Evolutionary conservation across 2,888 invertebrate genomes (phyloP), one percentile per base, ranked within the genome.

Genomic region (Drosophila quinaria): DNA sequence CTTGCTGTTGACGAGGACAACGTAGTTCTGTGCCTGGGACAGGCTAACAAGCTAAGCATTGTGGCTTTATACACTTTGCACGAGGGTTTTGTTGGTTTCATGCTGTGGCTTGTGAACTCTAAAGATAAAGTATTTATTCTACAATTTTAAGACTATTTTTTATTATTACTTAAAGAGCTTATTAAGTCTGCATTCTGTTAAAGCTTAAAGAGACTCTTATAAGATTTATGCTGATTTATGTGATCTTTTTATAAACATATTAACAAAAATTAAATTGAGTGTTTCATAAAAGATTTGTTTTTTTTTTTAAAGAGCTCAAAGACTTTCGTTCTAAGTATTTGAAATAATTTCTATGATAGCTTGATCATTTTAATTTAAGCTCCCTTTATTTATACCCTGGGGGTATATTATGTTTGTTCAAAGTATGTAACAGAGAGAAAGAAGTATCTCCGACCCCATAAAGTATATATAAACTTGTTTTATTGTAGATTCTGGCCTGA

Each of bases 11-110:
- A 41, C 58, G 61, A 76, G 65, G 80, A 76, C 80, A 75, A 51
- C 58, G 50, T 44, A 74, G 25, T 62, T 22, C 25, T 62, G 29
- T 37, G 52, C 39, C 35, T 10, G 49, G 66, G 47, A 64, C 46
- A 71, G 66, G 66, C 76, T 70, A 79, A 75, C 73, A 74, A 63
- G 70, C 65, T 74, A 70, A 63, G 56, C 44, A 66, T 63, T 60
- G 52, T 58, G 22, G 44, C 35, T 39, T 41, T 39, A 46, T 59
- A 68, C 56, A 13, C 56, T 54, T 29, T 46, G 13, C 52, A 47
- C 50, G 37, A 35, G 49, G 59, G 56, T 60, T 60, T 46, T 51
- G 25, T 25, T 22, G 37, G 9, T 37, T 56, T 54, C 33, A 42
- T 47, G 22, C 13, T 41, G 31, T 39, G 58, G 31, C 15, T 22